phyloP scores from a whole-genome alignment of 2,113 vertebrate species.

The Casuarius casuarius region DNA sequence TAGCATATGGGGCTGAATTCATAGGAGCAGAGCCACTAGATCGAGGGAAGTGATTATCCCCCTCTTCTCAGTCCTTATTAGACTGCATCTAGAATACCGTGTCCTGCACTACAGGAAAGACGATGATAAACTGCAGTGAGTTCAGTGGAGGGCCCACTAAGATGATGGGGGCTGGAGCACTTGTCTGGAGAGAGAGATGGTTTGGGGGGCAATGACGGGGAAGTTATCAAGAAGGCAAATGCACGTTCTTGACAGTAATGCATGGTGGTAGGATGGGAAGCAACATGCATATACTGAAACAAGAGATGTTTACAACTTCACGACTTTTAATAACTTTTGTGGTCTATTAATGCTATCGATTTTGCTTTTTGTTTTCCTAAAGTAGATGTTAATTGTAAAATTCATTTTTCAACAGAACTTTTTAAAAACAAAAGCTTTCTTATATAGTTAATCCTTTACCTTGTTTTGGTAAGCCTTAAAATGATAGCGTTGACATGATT shows the following conservation, averaged over 20 bases:
- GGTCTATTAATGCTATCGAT: not conserved
- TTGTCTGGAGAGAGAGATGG: not conserved
- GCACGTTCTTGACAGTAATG: not conserved
- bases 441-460: constrained; percentile 17
- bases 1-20: not conserved
- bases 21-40: not conserved
- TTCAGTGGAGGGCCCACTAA: not conserved
- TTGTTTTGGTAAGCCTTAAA: not conserved
- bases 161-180: not conserved
- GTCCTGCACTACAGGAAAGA: no score
- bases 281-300: not conserved
- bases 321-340: not conserved
- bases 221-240: not conserved
- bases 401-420: constrained; percentile 37
- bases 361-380: not conserved
- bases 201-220: not conserved
- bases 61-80: not conserved
- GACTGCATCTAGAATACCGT: not conserved
- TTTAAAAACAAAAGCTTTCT: constrained; percentile 21
- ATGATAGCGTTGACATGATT: constrained; percentile 52
- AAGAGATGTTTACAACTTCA: not conserved
- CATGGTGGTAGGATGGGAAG: not conserved
- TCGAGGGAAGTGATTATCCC: not conserved
- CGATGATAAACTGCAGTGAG: not conserved
- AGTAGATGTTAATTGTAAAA: not conserved